Percentiles rank a stretch among this genome's conserved stretches.
Evolutionary conservation across 2,797 vertebrate species (phyloP).

Genomic region (Lerista edwardsae): DNA sequence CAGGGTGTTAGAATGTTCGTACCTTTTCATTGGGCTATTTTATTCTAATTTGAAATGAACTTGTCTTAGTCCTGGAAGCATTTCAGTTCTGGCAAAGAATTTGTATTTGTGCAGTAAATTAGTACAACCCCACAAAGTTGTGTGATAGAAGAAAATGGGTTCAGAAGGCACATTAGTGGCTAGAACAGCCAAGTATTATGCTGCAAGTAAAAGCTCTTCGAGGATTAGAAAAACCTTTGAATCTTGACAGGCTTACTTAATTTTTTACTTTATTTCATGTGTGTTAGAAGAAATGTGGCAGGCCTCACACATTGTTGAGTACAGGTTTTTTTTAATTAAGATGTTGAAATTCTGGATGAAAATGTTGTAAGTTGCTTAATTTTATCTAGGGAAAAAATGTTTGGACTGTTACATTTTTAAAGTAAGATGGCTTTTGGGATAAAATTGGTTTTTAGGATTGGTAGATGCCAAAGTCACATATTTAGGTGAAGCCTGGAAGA

Average conservation of each 20-base stretch:
- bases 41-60: neutral
- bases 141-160: constrained; percentile 2
- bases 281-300: neutral
- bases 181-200: neutral
- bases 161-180: neutral
- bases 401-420: neutral
- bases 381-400: neutral
- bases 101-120: constrained; percentile 7
- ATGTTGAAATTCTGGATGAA: neutral
- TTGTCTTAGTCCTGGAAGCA: neutral
- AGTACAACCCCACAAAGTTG: neutral
- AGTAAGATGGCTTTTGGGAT: neutral
- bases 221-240: neutral
- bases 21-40: neutral
- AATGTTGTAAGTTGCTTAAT: neutral
- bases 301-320: neutral
- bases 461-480: neutral
- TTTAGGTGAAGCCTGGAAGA: neutral
- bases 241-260: neutral
- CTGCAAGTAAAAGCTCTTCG: neutral
- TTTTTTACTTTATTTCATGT: neutral
- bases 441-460: neutral
- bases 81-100: neutral
- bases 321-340: neutral
- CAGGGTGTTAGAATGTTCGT: neutral